These are phyloP conservation scores for Brachyhypopomus gauderio DNA, from an alignment of 2,113 vertebrate species.

Conservation along the genomic window DNA sequence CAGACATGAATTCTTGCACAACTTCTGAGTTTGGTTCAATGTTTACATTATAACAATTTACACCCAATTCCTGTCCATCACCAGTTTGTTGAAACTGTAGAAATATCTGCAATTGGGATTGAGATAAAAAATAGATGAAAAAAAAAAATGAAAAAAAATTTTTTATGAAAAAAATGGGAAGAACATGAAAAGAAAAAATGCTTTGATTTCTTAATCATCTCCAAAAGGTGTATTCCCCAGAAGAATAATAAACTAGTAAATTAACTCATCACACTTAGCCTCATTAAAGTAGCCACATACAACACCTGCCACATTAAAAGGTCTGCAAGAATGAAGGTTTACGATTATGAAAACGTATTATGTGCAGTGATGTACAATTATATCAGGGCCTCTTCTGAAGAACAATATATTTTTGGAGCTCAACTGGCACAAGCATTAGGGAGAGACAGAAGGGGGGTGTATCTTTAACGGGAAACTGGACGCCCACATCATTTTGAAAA, in stretches of 20 bases:
- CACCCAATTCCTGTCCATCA: background rate
- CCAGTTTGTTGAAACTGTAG: background rate
- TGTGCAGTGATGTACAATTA: background rate
- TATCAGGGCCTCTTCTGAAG: background rate
- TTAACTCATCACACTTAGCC: background rate
- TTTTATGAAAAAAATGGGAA: constrained; percentile 7
- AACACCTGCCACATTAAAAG: background rate
- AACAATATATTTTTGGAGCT: background rate
- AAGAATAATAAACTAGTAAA: background rate
- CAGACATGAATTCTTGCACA: too few species aligned
- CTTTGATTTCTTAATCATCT: background rate
- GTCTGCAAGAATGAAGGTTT: background rate
- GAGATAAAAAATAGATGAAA: background rate
- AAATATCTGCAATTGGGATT: background rate
- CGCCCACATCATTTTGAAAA: background rate
- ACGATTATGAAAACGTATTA: background rate
- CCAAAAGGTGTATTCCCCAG: background rate
- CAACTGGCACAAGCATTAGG: background rate
- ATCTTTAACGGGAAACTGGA: background rate
- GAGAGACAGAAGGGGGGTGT: constrained; percentile 1
- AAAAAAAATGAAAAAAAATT: background rate
- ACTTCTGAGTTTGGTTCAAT: background rate
- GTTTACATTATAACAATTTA: background rate
- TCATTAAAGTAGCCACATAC: background rate
- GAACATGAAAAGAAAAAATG: background rate